Conservation (phyloP, 2,888 invertebrate species). For the Incurvaria masculella region DNA sequence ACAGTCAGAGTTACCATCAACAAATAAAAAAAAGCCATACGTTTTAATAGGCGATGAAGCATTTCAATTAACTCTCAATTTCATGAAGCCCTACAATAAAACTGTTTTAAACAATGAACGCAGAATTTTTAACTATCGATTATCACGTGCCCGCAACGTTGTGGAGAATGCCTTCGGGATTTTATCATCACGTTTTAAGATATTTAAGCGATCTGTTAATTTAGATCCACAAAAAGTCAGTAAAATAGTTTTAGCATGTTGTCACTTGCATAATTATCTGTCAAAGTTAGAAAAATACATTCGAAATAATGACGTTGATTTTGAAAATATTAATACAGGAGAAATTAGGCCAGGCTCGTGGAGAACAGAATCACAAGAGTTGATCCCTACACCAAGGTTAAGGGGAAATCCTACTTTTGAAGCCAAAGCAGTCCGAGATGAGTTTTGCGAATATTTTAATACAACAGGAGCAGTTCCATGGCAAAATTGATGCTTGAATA, state of each 20-base stretch:
- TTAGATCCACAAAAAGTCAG: conserved; percentile 9
- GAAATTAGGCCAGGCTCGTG: conserved; percentile 1
- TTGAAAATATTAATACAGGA: not conserved
- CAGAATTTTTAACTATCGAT: conserved; percentile 9
- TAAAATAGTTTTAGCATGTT: conserved; percentile 8
- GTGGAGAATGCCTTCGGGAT: conserved; percentile 10
- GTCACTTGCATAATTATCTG: conserved; percentile 8
- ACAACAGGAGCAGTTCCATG: no score
- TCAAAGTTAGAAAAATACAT: no score
- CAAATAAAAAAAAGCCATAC: conserved; percentile 2
- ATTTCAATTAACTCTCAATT: not conserved
- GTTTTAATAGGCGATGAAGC: conserved; percentile 2
- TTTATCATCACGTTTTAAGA: conserved; percentile 6
- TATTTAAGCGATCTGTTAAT: conserved; percentile 8
- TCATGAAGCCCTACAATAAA: conserved; percentile 2
- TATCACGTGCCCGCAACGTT: conserved; percentile 7
- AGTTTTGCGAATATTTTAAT: no score
- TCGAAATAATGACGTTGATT: no score
- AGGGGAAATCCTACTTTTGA: no score
- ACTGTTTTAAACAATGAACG: conserved; percentile 6
- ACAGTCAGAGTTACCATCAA: conserved; percentile 5
- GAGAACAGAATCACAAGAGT: no score
- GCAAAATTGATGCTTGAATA: no score
- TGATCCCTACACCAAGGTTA: no score
- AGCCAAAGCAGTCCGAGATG: no score